These are phyloP conservation scores for Andrena haemorrhoa DNA, from an alignment of 2,888 invertebrate species.

Conservation along the genomic window DNA sequence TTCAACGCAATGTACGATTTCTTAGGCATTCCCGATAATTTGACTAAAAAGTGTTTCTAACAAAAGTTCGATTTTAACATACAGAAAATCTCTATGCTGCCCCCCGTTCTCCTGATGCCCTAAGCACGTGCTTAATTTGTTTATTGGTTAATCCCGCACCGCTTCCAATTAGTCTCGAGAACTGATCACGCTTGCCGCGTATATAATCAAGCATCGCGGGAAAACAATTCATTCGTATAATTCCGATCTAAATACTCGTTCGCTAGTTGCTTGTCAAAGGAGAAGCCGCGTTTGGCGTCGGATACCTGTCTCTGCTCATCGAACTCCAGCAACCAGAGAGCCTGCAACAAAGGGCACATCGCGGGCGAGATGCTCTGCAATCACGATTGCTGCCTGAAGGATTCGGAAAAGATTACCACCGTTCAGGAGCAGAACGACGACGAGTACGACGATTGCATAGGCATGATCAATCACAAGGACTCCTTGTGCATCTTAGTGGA, in stretches of 20 bases:
- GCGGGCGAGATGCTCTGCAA: constrained; percentile 25
- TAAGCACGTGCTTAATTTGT: too few relatives aligned
- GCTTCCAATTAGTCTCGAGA: too few relatives aligned
- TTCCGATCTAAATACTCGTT: neutral
- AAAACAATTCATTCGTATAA: neutral
- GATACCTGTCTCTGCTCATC: constrained; percentile 44
- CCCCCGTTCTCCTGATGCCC: too few relatives aligned
- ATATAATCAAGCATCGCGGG: neutral
- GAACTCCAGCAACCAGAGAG: neutral
- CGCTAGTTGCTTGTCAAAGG: constrained; percentile 24
- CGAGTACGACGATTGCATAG: constrained; percentile 58
- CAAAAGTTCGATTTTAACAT: too few relatives aligned
- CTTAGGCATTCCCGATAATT: too few relatives aligned
- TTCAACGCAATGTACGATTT: too few relatives aligned
- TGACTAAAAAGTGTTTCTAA: too few relatives aligned
- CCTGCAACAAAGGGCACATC: constrained; percentile 2
- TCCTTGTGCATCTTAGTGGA: constrained; percentile 79
- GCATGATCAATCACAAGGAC: constrained; percentile 78
- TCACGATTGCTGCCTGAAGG: constrained; percentile 43
- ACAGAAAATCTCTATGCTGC: too few relatives aligned
- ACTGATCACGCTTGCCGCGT: neutral
- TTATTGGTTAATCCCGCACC: too few relatives aligned
- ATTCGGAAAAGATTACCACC: constrained; percentile 63
- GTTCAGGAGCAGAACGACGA: constrained; percentile 63
- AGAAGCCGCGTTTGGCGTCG: constrained; percentile 26